Conservation (phyloP, 1,140 invertebrate species). For the Drosophila sproati region DNA sequence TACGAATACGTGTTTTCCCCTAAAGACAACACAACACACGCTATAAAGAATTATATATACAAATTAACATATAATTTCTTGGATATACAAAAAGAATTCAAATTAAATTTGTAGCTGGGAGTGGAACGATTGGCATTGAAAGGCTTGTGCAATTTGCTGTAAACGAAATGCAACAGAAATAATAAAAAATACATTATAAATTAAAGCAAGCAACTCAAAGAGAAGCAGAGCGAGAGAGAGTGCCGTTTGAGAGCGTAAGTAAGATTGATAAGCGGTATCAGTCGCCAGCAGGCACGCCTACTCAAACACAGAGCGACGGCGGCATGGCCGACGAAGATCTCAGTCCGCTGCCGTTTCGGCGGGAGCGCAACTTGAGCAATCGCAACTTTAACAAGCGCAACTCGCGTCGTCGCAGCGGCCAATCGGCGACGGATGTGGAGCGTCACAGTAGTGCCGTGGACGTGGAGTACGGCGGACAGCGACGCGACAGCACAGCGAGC, state of each 20-base stretch:
- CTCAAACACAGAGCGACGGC: not conserved
- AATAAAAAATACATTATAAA: not conserved
- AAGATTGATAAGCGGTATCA: constrained; percentile 25
- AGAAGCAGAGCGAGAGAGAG: not conserved
- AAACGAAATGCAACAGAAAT: constrained; percentile 22
- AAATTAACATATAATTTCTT: constrained; percentile 14
- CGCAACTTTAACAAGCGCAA: constrained; percentile 77
- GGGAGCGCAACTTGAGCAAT: constrained; percentile 80
- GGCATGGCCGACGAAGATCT: constrained; percentile 72
- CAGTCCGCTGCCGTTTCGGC: constrained; percentile 76
- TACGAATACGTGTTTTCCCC: constrained; percentile 55
- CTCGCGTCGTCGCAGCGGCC: constrained; percentile 66
- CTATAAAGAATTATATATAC: constrained; percentile 50
- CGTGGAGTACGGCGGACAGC: constrained; percentile 33
- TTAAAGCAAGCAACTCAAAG: constrained; percentile 1
- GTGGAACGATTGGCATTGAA: constrained; percentile 13
- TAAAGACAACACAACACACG: constrained; percentile 25
- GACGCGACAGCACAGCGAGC: constrained; percentile 24
- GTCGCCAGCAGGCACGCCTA: not conserved
- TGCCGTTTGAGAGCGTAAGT: constrained; percentile 9
- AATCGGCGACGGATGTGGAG: constrained; percentile 50
- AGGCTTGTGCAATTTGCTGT: constrained; percentile 13
- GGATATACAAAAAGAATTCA: constrained; percentile 7
- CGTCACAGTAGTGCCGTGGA: constrained; percentile 48
- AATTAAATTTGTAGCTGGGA: not conserved